phyloP scores from a whole-genome alignment of 2,113 vertebrate species.

The Thalassarche chlororhynchos region DNA sequence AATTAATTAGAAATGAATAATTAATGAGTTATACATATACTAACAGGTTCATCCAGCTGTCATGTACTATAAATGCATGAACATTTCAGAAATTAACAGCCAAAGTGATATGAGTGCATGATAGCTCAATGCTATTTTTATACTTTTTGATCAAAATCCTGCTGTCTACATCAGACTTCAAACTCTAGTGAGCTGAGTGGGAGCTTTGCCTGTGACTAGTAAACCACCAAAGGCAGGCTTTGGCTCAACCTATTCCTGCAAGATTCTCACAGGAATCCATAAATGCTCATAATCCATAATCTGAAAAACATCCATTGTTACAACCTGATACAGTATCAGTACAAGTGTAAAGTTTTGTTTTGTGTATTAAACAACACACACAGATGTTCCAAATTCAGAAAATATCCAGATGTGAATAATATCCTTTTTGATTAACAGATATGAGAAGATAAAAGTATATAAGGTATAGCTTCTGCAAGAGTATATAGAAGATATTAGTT shows the following conservation, averaged over 20 bases:
- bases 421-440: background rate
- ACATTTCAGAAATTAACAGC: background rate
- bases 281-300: background rate
- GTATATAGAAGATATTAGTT: background rate
- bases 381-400: background rate
- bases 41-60: conserved; percentile 4
- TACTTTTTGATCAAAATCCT: background rate
- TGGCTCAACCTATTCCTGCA: background rate
- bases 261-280: background rate
- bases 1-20: conserved; percentile 51
- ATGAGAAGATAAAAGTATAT: background rate
- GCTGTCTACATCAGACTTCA: background rate
- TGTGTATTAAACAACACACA: background rate
- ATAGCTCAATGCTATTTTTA: background rate
- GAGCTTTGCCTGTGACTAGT: background rate
- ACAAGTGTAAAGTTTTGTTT: background rate
- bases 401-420: background rate
- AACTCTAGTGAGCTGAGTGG: background rate
- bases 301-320: background rate
- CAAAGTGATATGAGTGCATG: background rate
- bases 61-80: background rate
- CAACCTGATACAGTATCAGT: no score
- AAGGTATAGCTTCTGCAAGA: background rate
- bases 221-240: background rate
- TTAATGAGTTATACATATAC: background rate